Evolutionary conservation across 1,140 invertebrate genomes (phyloP).

Genomic region (Drosophila punjabiensis): DNA sequence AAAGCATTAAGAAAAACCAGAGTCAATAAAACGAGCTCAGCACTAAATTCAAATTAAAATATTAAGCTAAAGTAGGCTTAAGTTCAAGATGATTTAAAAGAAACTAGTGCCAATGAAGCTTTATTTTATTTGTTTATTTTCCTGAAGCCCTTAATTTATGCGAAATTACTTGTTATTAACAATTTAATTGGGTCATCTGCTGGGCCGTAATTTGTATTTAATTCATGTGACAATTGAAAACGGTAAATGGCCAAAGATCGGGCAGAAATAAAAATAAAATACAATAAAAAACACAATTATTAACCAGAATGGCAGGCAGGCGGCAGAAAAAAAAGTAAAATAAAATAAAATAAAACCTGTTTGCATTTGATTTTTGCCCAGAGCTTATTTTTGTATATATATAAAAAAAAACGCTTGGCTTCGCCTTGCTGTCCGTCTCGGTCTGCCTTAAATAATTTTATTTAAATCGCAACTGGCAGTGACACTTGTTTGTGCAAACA

Average conservation of each 20-base stretch:
- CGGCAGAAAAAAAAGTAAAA: neutral
- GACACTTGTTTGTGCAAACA: conserved; percentile 75
- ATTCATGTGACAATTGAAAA: conserved; percentile 57
- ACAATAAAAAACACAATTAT: conserved; percentile 23
- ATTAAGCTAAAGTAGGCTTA: conserved; percentile 10
- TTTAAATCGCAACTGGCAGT: conserved; percentile 74
- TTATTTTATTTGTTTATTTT: neutral
- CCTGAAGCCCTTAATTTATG: neutral
- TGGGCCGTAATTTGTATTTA: conserved; percentile 36
- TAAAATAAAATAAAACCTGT: conserved; percentile 55
- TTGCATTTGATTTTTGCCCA: conserved; percentile 66
- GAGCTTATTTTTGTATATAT: conserved; percentile 49
- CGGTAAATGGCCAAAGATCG: conserved; percentile 31
- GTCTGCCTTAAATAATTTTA: conserved; percentile 66
- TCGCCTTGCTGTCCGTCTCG: conserved; percentile 27
- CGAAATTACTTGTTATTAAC: neutral
- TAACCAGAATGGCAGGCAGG: conserved; percentile 41
- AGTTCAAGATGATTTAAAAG: neutral
- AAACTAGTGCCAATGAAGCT: neutral
- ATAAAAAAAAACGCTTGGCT: conserved; percentile 29
- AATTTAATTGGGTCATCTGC: conserved; percentile 67
- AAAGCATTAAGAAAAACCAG: neutral
- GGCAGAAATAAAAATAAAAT: neutral
- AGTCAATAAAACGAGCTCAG: conserved; percentile 21
- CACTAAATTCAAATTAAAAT: conserved; percentile 20